Base-by-base conservation (phyloP, 2,888 invertebrate species). In the Nipponacmea schrenckii region DNA sequence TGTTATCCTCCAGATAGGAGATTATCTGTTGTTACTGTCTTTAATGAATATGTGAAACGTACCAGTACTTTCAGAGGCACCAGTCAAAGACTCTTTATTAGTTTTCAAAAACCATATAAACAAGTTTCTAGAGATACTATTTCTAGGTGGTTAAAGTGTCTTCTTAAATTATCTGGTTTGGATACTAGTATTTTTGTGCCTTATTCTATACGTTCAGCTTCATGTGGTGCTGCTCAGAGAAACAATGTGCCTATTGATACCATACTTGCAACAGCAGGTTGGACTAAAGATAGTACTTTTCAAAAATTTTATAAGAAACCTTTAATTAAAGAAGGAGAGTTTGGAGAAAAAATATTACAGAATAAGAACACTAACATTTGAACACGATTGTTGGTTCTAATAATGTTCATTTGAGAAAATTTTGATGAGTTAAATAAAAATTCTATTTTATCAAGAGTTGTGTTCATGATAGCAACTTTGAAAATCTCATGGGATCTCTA, bases 221-320 rank as follows among this genome's bases (percentile, higher is more conserved):
- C 44, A 12, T 48, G 24, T 24, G 20, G 50, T 50, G 67, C 67
- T 3, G 67, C 67, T 14, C 46, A 67, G n/a, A 50, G 27, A 39
- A 26, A 12, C 7, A 27, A 15, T n/a, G 67, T 67, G 15, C 67
- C 50, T 17, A 20, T 67, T 27, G 50, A 67, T 24, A 17, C 17
- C 15, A 67, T 67, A 24, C 45, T 67, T n/a, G 8, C 20, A 7
- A 67, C 67, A 17, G 67, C 67, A 50, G 67, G 67, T n/a, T 67
- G 67, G 67, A 67, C 26, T 20, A 44, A 15, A 44, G 17, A 27
- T n/a, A 27, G 20, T 20, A 50, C 50, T 26, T 67, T 67, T n/a
- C 14, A 14, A 48, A 15, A 56, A 17, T 67, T 14, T 50, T 67
- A 67, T 26, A 48, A 67, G 4, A 67, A 67, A n/a, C 56, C 56